Percentiles rank a stretch among this genome's conserved stretches.
Conservation (phyloP, 2,113 vertebrate species). For the Rana temporaria region DNA sequence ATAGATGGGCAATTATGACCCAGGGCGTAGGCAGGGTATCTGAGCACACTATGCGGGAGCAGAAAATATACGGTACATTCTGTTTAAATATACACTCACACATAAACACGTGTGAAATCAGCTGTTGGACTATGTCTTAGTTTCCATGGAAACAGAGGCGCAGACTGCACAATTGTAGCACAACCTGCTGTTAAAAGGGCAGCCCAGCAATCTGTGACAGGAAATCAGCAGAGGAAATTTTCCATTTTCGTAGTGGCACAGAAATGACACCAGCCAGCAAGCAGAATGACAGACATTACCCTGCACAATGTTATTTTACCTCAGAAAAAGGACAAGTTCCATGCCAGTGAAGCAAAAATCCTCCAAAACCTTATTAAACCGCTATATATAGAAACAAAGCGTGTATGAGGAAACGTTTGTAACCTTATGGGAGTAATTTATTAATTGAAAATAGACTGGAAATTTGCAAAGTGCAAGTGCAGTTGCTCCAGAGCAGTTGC, state of each 20-base stretch:
- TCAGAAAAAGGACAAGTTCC: no score
- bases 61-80: not conserved
- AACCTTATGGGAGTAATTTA: no score
- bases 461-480: no score
- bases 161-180: conserved; percentile 34
- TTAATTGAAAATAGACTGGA: no score
- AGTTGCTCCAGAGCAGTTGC: no score
- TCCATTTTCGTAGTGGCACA: not conserved
- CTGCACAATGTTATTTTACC: no score
- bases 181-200: conserved; percentile 56
- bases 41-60: not conserved
- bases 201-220: conserved; percentile 39
- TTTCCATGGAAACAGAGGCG: conserved; percentile 77
- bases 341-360: no score
- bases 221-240: not conserved
- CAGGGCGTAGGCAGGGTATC: not conserved
- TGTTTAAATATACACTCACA: not conserved
- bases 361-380: no score
- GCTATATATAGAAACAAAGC: no score
- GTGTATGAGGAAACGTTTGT: no score
- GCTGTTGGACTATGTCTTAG: conserved; percentile 57
- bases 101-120: conserved; percentile 12
- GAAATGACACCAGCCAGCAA: not conserved
- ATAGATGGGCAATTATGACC: not conserved
- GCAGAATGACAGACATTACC: not conserved